phyloP scores from a whole-genome alignment of 2,888 invertebrate genomes.

The Hirtodrosophila duncani region DNA sequence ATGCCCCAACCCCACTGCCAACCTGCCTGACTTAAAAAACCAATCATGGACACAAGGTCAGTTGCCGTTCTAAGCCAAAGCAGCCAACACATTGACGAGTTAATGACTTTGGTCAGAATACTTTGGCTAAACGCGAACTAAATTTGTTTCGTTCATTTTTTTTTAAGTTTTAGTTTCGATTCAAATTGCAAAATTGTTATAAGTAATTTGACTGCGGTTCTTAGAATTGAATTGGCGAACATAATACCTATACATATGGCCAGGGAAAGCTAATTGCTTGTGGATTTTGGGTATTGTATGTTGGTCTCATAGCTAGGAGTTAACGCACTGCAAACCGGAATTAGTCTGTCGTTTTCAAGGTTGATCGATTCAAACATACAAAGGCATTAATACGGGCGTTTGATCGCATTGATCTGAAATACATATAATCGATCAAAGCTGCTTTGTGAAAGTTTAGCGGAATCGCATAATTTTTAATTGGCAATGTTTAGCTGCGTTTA shows the following conservation, averaged over 20 bases:
- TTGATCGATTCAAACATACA: too few relatives aligned
- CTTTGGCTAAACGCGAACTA: constrained; percentile 17
- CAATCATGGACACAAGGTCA: constrained; percentile 65
- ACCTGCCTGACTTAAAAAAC: constrained; percentile 40
- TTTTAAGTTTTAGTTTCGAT: constrained; percentile 29
- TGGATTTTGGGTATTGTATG: constrained; percentile 11
- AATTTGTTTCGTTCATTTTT: constrained; percentile 36
- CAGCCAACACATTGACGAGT: constrained; percentile 38
- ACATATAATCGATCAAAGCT: constrained; percentile 21
- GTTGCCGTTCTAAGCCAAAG: constrained; percentile 56
- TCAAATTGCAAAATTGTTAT: constrained; percentile 12
- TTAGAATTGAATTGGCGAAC: constrained; percentile 17
- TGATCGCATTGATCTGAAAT: too few relatives aligned
- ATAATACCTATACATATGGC: too few relatives aligned
- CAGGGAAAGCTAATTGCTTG: too few relatives aligned
- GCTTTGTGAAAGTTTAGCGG: constrained; percentile 37
- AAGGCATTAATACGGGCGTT: too few relatives aligned
- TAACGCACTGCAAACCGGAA: too few relatives aligned
- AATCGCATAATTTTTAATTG: constrained; percentile 22
- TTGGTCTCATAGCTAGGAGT: too few relatives aligned
- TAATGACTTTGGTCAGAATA: constrained; percentile 66
- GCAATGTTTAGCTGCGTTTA: constrained; percentile 20
- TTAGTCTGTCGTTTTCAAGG: constrained; percentile 48
- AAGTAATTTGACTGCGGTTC: constrained; percentile 24
- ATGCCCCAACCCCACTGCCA: too few relatives aligned